Percentiles rank a stretch among this genome's conserved stretches.
phyloP scores from a whole-genome alignment of 53 echinoderm and acorn worm species.

The Astropecten irregularis region DNA sequence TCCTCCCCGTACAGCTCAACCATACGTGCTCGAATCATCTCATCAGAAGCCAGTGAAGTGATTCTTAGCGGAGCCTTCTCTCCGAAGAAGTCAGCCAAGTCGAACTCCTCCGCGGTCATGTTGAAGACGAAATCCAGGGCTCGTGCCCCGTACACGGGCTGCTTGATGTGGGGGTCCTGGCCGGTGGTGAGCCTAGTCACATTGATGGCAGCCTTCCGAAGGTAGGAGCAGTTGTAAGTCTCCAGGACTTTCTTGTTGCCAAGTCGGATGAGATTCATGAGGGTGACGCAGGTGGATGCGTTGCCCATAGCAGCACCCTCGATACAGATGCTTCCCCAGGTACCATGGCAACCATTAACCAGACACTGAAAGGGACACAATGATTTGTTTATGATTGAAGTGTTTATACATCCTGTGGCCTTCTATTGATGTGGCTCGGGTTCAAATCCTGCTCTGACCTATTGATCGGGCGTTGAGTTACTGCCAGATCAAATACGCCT shows the following conservation, averaged over 20 bases:
- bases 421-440: too few relatives aligned
- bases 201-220: constrained; percentile 61
- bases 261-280: constrained; percentile 58
- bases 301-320: constrained; percentile 61
- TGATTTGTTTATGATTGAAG: too few relatives aligned
- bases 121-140: constrained; percentile 58
- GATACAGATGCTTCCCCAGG: constrained; percentile 57
- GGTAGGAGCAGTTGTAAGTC: constrained; percentile 60
- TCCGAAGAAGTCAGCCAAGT: too few relatives aligned
- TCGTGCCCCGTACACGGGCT: constrained; percentile 60
- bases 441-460: too few relatives aligned
- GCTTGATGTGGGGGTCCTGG: constrained; percentile 52
- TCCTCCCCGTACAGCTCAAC: constrained; percentile 39
- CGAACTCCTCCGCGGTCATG: constrained; percentile 30
- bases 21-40: constrained; percentile 36
- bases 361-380: not conserved
- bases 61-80: constrained; percentile 48
- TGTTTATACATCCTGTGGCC: too few relatives aligned
- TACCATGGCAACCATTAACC: constrained; percentile 33
- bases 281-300: constrained; percentile 49
- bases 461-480: too few relatives aligned
- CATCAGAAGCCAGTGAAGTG: constrained; percentile 7
- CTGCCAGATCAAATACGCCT: too few relatives aligned
- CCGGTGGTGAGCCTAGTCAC: constrained; percentile 58
- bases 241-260: too few relatives aligned